These are phyloP conservation scores for Glaucopsyche alexis DNA, from an alignment of 2,888 invertebrate genomes.

Conservation along the genomic window DNA sequence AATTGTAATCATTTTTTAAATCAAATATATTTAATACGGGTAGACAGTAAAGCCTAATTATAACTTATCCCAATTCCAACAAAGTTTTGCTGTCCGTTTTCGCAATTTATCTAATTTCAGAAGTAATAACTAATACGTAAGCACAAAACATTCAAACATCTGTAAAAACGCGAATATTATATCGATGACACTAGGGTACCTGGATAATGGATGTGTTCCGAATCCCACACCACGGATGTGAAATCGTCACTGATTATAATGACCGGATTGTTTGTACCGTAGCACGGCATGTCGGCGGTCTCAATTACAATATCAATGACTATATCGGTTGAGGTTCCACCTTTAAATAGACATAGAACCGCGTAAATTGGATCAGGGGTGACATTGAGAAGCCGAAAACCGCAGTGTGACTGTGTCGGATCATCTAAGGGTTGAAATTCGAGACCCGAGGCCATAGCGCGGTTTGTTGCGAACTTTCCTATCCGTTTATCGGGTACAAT, in stretches of 20 bases:
- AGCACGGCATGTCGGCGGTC: constrained; percentile 34
- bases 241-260: constrained; percentile 36
- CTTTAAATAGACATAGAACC: constrained; percentile 31
- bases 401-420: constrained; percentile 47
- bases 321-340: constrained; percentile 11
- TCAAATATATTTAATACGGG: no score
- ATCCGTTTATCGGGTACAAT: constrained; percentile 29
- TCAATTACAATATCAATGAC: constrained; percentile 29
- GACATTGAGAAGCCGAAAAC: constrained; percentile 49
- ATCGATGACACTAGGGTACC: constrained; percentile 18
- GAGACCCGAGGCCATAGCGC: constrained; percentile 57
- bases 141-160: no score
- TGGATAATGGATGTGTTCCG: constrained; percentile 29
- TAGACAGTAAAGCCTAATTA: no score
- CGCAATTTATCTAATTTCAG: neutral
- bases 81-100: neutral
- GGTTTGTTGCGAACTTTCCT: constrained; percentile 49
- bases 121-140: neutral
- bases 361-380: constrained; percentile 50
- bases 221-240: constrained; percentile 35
- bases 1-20: no score
- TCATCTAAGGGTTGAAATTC: constrained; percentile 53
- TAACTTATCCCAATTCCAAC: no score
- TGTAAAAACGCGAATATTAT: neutral
- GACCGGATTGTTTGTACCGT: constrained; percentile 32